Conservation (phyloP, 2,113 vertebrate genomes). For the Girardinichthys multiradiatus region DNA sequence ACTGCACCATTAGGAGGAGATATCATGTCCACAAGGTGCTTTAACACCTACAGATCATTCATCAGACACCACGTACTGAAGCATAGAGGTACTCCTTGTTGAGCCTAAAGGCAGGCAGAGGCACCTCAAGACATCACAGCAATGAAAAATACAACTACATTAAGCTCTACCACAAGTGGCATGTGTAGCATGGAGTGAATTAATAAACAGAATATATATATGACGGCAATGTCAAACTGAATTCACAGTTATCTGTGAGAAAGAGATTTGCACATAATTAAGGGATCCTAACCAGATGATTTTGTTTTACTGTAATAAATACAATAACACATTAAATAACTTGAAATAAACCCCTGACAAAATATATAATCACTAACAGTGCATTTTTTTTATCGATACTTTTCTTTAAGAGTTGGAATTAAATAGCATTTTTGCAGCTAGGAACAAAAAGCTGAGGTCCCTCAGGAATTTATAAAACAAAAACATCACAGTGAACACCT, state of each 20-base stretch:
- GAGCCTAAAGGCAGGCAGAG: conserved; percentile 11
- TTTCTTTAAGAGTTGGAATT: too few species aligned
- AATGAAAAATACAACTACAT: not conserved
- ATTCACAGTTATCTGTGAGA: not conserved
- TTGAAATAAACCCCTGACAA: too few species aligned
- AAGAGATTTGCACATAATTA: not conserved
- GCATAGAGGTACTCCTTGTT: conserved; percentile 40
- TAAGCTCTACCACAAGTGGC: not conserved
- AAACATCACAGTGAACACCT: too few species aligned
- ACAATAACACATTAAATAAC: too few species aligned
- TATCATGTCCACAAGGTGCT: conserved; percentile 62
- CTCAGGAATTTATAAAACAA: too few species aligned
- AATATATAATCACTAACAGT: too few species aligned
- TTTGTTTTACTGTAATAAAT: too few species aligned
- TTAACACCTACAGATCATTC: conserved; percentile 58
- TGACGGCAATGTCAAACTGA: not conserved
- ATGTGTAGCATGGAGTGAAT: not conserved
- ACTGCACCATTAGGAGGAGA: conserved; percentile 61
- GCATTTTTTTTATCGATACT: too few species aligned
- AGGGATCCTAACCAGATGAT: not conserved
- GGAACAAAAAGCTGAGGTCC: too few species aligned
- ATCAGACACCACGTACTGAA: conserved; percentile 42
- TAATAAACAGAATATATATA: not conserved
- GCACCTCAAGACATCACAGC: not conserved
- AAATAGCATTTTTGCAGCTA: too few species aligned